phyloP scores from a whole-genome alignment of 2,888 invertebrate genomes.

The Cybosia mesomella region DNA sequence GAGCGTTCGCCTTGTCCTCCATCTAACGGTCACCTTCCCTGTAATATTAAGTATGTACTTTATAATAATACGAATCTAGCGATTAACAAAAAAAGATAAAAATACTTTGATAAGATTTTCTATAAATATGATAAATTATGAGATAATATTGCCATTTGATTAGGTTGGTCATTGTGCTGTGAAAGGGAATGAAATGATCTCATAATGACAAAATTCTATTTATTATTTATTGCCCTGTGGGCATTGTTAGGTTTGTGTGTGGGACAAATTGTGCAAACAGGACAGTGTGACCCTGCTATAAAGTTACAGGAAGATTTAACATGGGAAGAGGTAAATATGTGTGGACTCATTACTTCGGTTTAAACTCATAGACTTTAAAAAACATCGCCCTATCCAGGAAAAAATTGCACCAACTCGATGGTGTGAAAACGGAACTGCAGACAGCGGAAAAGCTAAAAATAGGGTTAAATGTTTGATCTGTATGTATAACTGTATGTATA shows the following conservation, averaged over 20 bases:
- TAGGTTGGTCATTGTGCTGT: slow-evolving; percentile 60
- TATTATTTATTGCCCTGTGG: slow-evolving; percentile 63
- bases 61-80: slow-evolving; percentile 23
- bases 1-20: neutral
- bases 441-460: no score
- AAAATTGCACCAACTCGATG: no score
- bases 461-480: no score
- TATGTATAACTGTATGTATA: no score
- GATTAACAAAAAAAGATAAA: slow-evolving; percentile 42
- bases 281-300: slow-evolving; percentile 66
- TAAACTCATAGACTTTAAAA: neutral
- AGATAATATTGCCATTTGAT: slow-evolving; percentile 62
- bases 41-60: neutral
- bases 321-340: slow-evolving; percentile 57
- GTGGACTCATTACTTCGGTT: neutral
- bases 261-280: slow-evolving; percentile 67
- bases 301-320: slow-evolving; percentile 55
- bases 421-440: no score
- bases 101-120: slow-evolving; percentile 62
- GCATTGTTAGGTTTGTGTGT: slow-evolving; percentile 63
- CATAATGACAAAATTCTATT: slow-evolving; percentile 63
- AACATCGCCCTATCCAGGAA: no score
- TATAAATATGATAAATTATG: slow-evolving; percentile 65
- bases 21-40: neutral
- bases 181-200: slow-evolving; percentile 62